phyloP scores from a whole-genome alignment of 2,113 vertebrate genomes.

The Oncorhynchus gorbuscha region DNA sequence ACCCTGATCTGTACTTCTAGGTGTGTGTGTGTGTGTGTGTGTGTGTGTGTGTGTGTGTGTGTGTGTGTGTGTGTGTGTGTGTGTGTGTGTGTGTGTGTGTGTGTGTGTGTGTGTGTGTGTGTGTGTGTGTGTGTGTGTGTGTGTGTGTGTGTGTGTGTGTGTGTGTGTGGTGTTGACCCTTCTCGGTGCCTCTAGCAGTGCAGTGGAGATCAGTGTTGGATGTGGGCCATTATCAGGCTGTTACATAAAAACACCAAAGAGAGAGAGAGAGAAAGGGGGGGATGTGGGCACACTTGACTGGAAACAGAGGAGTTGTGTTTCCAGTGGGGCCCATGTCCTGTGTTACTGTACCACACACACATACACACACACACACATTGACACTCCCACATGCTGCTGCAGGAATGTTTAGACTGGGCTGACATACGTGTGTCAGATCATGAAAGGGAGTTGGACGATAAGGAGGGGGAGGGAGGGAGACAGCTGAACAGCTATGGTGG shows the following conservation, averaged over 20 bases:
- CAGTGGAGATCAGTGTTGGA: not conserved
- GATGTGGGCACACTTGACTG: not conserved
- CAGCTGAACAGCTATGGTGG: not conserved
- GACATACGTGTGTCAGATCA: not conserved
- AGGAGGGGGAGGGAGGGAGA: not conserved
- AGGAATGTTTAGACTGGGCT: not conserved
- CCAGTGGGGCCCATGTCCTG: not conserved
- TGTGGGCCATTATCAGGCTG: not conserved
- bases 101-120: not conserved
- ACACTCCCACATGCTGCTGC: not conserved
- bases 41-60: no score
- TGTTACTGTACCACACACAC: not conserved
- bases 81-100: not conserved
- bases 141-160: not conserved
- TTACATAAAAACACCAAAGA: not conserved
- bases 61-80: not conserved
- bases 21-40: no score
- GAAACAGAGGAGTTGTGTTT: not conserved
- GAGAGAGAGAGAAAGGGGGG: no score
- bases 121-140: no score
- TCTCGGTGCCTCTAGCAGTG: not conserved
- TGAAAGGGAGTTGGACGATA: not conserved
- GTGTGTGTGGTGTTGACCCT: no score
- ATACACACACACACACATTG: not conserved
- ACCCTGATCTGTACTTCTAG: no score